Base-by-base conservation (phyloP, 1,140 invertebrate species). In the Parapsyche elsis region DNA sequence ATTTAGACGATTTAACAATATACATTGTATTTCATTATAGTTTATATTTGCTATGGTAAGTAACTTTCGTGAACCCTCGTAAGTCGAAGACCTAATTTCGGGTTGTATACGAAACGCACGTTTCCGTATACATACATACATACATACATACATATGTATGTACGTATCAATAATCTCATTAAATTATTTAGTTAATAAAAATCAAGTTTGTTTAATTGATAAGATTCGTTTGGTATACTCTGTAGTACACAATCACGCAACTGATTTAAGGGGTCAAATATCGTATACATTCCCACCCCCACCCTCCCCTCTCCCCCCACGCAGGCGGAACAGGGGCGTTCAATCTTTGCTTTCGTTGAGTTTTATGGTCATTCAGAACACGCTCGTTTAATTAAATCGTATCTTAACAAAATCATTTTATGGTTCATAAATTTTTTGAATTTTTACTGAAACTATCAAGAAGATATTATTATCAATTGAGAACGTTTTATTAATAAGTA, bases 181-280 rank as follows among this genome's bases (percentile, higher is more conserved):
- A 67, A 67, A 67, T 26, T 67, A 67, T 67, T 67, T 26, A 21
- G 64, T 67, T 30, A 67, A 67, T 67, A 67, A 67, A 67, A 67
- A 67, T 67, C 64, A 67, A 26, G 64, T 67, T 67, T 67, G 64
- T 73, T 73, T 46, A 73, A 73, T 73, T 73, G 71, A 73, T 73
- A 46, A 73, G 71, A 45, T 38, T 73, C 26, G 71, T 73, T 49
- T 21, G 38, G 45, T 21, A 16, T 49, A 46, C 71, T 49, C 71
- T 45, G 44, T 46, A 73, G 12, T 73, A 73, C 38, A 24, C 24
- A 73, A 73, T 73, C 71, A 73, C 71, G 71, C 71, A 73, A 73
- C 71, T 73, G 71, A 73, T 73, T 73, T 73, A 73, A 73, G 71
- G 71, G 71, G 71, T 73, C 71, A 73, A 73, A 49, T 24, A 49